Percentiles rank a stretch among this genome's conserved stretches.
These are phyloP conservation scores for Ernsta delagoae DNA, from an alignment of 2,888 invertebrate species.

Conservation along the genomic window DNA sequence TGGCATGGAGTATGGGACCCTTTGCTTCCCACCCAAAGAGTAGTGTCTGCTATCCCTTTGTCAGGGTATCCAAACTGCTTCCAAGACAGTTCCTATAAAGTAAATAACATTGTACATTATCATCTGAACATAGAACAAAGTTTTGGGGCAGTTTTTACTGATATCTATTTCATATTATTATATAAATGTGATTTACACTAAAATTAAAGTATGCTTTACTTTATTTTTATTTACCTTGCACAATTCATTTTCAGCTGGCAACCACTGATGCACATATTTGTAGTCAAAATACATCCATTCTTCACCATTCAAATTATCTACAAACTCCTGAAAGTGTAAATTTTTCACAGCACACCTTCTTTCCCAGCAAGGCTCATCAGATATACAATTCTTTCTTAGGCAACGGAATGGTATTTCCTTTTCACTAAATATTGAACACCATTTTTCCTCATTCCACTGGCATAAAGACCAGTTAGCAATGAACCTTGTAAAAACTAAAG, in stretches of 20 bases:
- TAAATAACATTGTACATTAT: background rate
- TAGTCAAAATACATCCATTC: conserved; percentile 95
- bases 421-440: conserved; percentile 84
- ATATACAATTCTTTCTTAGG: conserved; percentile 63
- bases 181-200: too few relatives aligned
- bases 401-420: conserved; percentile 85
- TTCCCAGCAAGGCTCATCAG: conserved; percentile 92
- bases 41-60: conserved; percentile 87
- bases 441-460: conserved; percentile 86
- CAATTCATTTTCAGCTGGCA: conserved; percentile 83
- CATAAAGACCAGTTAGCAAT: conserved; percentile 84
- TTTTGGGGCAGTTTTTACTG: too few relatives aligned
- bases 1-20: conserved; percentile 98
- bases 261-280: conserved; percentile 90
- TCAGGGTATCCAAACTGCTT: conserved; percentile 89
- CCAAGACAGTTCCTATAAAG: conserved; percentile 80
- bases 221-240: conserved; percentile 73
- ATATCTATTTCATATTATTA: background rate
- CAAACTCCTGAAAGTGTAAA: conserved; percentile 87
- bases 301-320: conserved; percentile 64
- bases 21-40: conserved; percentile 94
- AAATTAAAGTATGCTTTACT: too few relatives aligned
- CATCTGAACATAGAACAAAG: too few relatives aligned
- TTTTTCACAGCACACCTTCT: conserved; percentile 84
- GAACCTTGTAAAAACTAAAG: conserved; percentile 82